Conservation (phyloP, 1,140 invertebrate genomes). For the Meloidogyne floridensis region DNA sequence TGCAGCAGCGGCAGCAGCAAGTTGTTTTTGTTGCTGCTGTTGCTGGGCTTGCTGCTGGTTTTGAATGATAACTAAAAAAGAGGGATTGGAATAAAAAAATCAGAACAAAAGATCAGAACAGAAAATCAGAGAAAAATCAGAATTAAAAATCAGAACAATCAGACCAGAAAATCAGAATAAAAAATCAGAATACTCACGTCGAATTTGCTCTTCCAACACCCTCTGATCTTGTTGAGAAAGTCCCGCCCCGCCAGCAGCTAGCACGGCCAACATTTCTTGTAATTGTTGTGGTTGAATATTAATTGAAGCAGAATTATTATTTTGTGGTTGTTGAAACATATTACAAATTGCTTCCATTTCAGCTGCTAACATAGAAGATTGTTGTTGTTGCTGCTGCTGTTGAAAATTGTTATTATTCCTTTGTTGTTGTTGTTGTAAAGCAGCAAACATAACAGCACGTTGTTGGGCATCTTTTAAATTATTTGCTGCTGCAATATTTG, state of each 20-base stretch:
- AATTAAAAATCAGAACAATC: too few relatives aligned
- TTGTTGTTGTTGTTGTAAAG: constrained; percentile 19
- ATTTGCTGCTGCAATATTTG: neutral
- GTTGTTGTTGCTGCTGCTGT: constrained; percentile 15
- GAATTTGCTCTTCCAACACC: neutral
- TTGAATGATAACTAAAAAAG: constrained; percentile 14
- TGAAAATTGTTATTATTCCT: neutral
- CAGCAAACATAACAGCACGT: constrained; percentile 17
- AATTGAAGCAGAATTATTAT: neutral
- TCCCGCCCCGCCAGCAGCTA: neutral
- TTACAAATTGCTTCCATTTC: constrained; percentile 13
- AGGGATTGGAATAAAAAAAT: neutral
- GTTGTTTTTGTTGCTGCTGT: constrained; percentile 7
- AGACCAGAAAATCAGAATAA: too few relatives aligned
- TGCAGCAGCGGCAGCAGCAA: constrained; percentile 22
- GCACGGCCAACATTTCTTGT: neutral
- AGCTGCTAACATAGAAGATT: constrained; percentile 2
- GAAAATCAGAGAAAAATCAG: too few relatives aligned
- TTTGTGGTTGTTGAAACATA: neutral
- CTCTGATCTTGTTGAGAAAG: constrained; percentile 21
- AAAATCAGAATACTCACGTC: neutral
- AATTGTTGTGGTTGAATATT: neutral
- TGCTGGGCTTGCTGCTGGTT: constrained; percentile 29
- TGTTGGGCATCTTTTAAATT: neutral
- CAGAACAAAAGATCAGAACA: too few relatives aligned